phyloP scores from a whole-genome alignment of 2,888 invertebrate genomes.

The Eupithecia subumbrata region DNA sequence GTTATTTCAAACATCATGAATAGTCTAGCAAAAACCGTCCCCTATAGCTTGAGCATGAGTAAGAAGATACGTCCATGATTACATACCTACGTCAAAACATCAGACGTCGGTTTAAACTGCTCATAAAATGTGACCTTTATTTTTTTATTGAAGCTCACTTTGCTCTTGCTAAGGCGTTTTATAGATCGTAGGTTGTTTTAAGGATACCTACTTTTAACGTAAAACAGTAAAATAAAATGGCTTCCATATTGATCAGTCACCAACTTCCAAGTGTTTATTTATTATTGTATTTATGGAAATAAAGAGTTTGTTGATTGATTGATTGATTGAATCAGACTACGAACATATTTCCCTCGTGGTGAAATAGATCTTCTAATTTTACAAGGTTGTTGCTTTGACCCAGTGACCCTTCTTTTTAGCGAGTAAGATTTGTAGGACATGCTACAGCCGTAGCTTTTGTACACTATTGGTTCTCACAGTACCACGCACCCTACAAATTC shows the following conservation, averaged over 20 bases:
- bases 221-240: neutral
- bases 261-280: too few relatives aligned
- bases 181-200: neutral
- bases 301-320: too few relatives aligned
- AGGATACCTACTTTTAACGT: neutral
- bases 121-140: conserved; percentile 4
- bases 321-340: too few relatives aligned
- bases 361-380: too few relatives aligned
- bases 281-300: too few relatives aligned
- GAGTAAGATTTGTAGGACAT: neutral
- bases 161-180: neutral
- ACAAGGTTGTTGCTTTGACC: too few relatives aligned
- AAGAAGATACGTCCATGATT: neutral
- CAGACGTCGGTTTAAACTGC: neutral
- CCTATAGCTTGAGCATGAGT: neutral
- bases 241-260: too few relatives aligned
- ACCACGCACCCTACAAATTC: neutral
- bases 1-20: neutral
- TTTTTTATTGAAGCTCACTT: neutral
- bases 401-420: too few relatives aligned
- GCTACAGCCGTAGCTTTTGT: neutral
- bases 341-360: too few relatives aligned
- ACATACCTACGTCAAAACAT: neutral
- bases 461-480: neutral
- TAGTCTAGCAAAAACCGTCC: neutral